Base-by-base conservation (phyloP, 2,113 vertebrate species). In the Aptenodytes forsteri region DNA sequence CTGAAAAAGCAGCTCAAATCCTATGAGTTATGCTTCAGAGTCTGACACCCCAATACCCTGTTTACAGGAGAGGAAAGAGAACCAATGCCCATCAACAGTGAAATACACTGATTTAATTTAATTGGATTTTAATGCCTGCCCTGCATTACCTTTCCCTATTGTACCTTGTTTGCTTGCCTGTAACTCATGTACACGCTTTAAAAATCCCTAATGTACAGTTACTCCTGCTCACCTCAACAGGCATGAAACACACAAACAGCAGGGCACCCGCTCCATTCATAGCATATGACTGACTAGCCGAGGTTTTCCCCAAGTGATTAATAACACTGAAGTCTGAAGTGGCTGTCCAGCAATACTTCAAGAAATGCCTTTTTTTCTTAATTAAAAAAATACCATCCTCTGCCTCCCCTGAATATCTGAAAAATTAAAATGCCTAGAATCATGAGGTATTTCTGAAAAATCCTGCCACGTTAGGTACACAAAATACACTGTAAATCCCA, bases 51-150 rank as follows among this genome's bases (percentile, higher is more conserved):
- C 26, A 42, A 67, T 38, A 30, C 26, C 14, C 34, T 29, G 20
- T 66, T 92, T 90, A 40, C 29, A 79, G 32, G 65, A 47, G 6
- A 82, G 42, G 64, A 96, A 87, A 87, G 21, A 91, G 46, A 86
- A 59, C 25, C 15, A 36, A 34, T 75, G 42, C 36, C 55, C 34
- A 83, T 59, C 67, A 92, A 34, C 46, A 83, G 40, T 77, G 79
- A 86, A 90, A 91, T 71, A 64, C 10, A 71, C 32, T 83, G 80
- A 66, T 87, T 70, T 80, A 61, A 55, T 90, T 92, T 87, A 76
- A 89, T 84, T 87, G 56, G 52, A 84, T 94, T 94, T 94, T 93
- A 95, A 89, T 91, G 52, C 14, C n/a, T 47, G 10, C 50, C 20
- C 34, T 49, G 16, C 20, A 27, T 87, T 89, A 75, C 21, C 38